Base-by-base conservation (phyloP, 2,888 invertebrate genomes). In the Ypsolopha sequella region DNA sequence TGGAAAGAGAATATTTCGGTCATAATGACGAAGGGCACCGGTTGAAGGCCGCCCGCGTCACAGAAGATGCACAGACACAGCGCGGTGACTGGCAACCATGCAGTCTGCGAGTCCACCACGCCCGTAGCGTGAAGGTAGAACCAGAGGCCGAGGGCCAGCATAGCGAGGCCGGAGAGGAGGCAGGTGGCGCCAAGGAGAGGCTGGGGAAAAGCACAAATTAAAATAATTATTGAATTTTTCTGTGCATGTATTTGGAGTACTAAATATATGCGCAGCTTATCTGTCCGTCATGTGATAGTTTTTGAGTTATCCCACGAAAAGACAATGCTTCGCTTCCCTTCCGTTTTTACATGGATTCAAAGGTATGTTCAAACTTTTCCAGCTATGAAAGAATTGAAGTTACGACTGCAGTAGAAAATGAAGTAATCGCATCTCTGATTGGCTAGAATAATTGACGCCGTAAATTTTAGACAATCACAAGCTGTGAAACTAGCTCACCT, bases 1-100 rank as follows among this genome's bases (percentile, higher is more conserved):
- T 84, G 80, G 51, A 85, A 85, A 0, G 75, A 72, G 58, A 86
- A 85, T 76, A 86, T 84, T 65, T 86, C 86, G 0, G 84, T 82
- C 84, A 86, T 84, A 8, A 84, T 74, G 7, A 85, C 82, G 52
- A 82, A 85, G 0, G 85, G 82, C 54, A 86, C 82, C 0, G 86
- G 85, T 55, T 85, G 85, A 38, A 84, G 57, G 0, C 85, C 86
- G 0, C 80, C 82, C 0, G 85, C 86, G 58, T 85, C 85, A 53
- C 84, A 84, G 65, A 78, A 86, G 54, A 86, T 85, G 62, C 84
- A 85, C 9, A 85, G 64, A 41, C 85, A 85, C 0, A 85, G 66
- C 7, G 80, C 77, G 0, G 74, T 69, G 0, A 82, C 65, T 0
- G 86, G 82, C 59, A 85, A 54, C 82, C 82, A 84, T 0, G 72